Base-by-base conservation (phyloP, 2,888 invertebrate genomes). In the Hololepta plana region DNA sequence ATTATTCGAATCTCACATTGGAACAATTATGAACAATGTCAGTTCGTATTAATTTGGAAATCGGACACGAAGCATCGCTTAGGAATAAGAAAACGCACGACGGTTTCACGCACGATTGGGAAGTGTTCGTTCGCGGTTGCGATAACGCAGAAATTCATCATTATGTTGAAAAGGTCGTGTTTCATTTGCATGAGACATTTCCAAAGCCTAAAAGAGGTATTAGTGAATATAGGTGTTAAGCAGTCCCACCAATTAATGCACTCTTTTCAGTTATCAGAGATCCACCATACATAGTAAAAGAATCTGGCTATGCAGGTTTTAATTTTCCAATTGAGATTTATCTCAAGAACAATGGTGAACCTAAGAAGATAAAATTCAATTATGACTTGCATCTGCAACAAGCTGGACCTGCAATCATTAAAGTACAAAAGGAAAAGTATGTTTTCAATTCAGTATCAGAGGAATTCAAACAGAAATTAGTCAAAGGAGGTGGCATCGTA, bases 41-140 rank as follows among this genome's bases (percentile, higher is more conserved):
- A 44, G 67, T 79, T 38, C 71, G 72, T 50, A 80, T 90, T 42
- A 74, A 73, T 51, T 71, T 93, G 47, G 90, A 91, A 63, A 77
- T 91, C 52, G 93, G 93, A 37, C 93, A 95, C 57, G 71, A 73
- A 55, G 85, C 93, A 37, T 68, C 72, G 33, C 52, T 87, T 40
- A 72, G 81, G 45, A 69, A 72, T 27, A 80, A 81, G 50, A 70
- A 71, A 42, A 85, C 88, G 8, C 69, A 72, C 12, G 84, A 88
- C 51, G 91, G 88, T 23, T 91, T 84, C 51, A 95, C 93, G 39
- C 95, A 95, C 59, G 93, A 95, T 53, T 95, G 95, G 95, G 84
- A 85, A 54, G 75, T 95, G 27, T 93, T 80, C 59, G 85, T 95
- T 12, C 68, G 81, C 45, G 91, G 91, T 28, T 70, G 72, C 38